Evolutionary conservation across 2,113 vertebrate species (phyloP).

Genomic region (Saguinus imperator): DNA sequence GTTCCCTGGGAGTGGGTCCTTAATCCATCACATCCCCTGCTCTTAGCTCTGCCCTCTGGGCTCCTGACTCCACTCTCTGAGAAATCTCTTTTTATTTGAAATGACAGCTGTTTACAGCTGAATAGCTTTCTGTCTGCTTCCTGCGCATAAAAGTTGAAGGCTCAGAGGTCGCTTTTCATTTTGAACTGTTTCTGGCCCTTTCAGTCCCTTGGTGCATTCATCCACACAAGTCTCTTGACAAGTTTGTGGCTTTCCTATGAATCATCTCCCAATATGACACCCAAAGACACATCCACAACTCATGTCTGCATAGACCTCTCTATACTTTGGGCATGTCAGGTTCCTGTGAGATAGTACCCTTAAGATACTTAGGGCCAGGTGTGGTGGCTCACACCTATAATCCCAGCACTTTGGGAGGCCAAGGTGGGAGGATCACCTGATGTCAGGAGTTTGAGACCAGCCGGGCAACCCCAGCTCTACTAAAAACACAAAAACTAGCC

Average conservation of each 20-base stretch:
- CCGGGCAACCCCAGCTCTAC: no score
- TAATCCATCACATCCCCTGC: neutral
- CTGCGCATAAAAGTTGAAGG: neutral
- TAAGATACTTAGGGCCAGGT: neutral
- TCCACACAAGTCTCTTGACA: neutral
- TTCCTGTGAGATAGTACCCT: neutral
- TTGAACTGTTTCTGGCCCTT: neutral
- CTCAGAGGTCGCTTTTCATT: neutral
- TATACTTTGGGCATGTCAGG: neutral
- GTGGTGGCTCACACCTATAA: no score
- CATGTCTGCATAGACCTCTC: neutral
- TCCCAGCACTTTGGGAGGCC: no score
- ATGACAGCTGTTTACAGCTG: neutral
- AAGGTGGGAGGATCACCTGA: no score
- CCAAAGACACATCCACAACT: neutral
- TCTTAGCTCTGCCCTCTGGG: neutral
- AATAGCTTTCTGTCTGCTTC: constrained; percentile 21
- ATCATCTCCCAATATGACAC: neutral
- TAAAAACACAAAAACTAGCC: no score
- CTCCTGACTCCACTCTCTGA: neutral
- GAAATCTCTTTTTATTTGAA: constrained; percentile 20
- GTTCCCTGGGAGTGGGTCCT: neutral
- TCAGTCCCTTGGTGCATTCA: neutral
- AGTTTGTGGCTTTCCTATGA: neutral
- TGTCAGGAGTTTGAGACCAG: no score